Conservation (phyloP, 2,888 invertebrate species). For the Rhyacophila evoluta region DNA sequence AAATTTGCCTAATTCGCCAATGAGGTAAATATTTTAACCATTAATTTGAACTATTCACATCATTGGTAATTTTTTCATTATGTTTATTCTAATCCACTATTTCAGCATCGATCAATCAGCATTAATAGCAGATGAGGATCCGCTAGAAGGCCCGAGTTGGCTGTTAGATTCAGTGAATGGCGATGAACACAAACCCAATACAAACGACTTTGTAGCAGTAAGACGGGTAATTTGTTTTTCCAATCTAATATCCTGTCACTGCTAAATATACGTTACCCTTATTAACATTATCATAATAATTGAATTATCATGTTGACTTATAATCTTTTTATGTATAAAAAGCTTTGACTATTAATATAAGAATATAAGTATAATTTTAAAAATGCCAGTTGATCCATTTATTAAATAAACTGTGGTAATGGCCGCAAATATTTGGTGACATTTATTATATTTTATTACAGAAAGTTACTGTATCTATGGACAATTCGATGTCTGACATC, state of each 20-base stretch:
- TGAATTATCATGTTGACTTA: too few relatives aligned
- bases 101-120: conserved; percentile 17
- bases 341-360: too few relatives aligned
- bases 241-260: too few relatives aligned
- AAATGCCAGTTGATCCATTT: too few relatives aligned
- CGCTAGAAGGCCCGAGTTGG: conserved; percentile 68
- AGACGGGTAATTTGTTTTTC: conserved; percentile 11
- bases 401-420: too few relatives aligned
- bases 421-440: too few relatives aligned
- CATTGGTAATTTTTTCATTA: too few relatives aligned
- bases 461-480: neutral
- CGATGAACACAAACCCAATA: neutral
- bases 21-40: neutral
- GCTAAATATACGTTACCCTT: too few relatives aligned
- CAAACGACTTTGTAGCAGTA: neutral
- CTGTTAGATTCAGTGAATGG: conserved; percentile 57
- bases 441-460: neutral
- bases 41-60: too few relatives aligned
- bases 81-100: neutral
- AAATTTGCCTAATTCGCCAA: neutral
- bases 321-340: too few relatives aligned
- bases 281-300: too few relatives aligned
- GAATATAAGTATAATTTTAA: too few relatives aligned
- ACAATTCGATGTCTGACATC: conserved; percentile 17
- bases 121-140: conserved; percentile 59